A percentile compares a stretch with the other conserved stretches of the same genome.
Conservation (phyloP, 2,888 invertebrate species). For the Scaptomyza polygonia region DNA sequence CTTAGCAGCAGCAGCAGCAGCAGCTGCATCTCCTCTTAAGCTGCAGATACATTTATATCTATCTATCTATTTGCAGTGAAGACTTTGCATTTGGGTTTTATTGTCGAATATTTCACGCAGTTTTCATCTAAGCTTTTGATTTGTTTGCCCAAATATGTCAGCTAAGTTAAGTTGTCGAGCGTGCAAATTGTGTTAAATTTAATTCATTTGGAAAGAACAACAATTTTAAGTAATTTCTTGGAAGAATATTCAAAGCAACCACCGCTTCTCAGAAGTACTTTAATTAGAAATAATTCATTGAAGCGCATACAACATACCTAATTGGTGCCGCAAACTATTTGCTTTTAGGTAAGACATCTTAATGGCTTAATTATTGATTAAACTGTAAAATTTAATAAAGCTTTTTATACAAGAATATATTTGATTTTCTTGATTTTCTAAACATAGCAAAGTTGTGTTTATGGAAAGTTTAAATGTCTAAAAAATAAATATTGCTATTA, state of each 20-base stretch:
- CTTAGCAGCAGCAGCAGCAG: slow-evolving; percentile 7
- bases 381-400: background rate
- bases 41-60: slow-evolving; percentile 24
- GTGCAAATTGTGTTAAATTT: slow-evolving; percentile 11
- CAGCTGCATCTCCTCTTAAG: slow-evolving; percentile 6
- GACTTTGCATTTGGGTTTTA: slow-evolving; percentile 22
- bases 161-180: slow-evolving; percentile 11
- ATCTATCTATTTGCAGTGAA: slow-evolving; percentile 18
- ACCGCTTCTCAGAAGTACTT: background rate
- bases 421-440: too few species aligned
- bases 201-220: slow-evolving; percentile 5
- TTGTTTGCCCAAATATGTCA: slow-evolving; percentile 27
- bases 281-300: too few species aligned
- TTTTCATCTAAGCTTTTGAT: slow-evolving; percentile 11
- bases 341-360: background rate
- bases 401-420: too few species aligned
- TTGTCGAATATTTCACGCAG: slow-evolving; percentile 6
- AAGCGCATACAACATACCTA: background rate
- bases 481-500: too few species aligned
- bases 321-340: background rate
- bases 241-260: background rate
- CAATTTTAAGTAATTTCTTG: background rate
- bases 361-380: background rate
- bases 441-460: too few species aligned
- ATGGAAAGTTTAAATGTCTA: too few species aligned